Evolutionary conservation across 2,113 vertebrate species (phyloP), one percentile per base, ranked within the genome.

Genomic region (Xyliphius kryptos): DNA sequence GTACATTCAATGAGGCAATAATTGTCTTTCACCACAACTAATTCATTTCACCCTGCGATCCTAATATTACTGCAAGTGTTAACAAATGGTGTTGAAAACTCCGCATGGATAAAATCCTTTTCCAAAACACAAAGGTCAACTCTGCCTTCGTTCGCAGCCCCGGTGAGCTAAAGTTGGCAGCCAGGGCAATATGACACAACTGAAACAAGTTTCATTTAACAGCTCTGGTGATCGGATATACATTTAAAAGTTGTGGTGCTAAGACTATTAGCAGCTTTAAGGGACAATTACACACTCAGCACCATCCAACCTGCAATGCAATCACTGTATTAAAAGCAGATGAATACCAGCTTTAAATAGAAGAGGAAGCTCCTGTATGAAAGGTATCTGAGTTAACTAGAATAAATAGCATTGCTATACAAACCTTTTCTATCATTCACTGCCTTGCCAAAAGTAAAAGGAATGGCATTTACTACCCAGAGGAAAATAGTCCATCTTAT

Each of bases 391-490:
- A 26, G 5, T 50, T 6, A 13, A 50, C 17, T 12, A 11, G 17
- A 61, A 48, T 41, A 68, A 16, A 15, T 20, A 21, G 37, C 16
- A 51, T 20, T 21, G 55, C 40, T 40, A 51, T 61, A 77, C 76
- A 59, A 90, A 98, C 96, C 95, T 89, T 87, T 76, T 72, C 76
- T 88, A 67, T 94, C 90, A 64, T 80, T 88, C 73, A 91, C 81
- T 12, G 82, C 83, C 88, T 89, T 87, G 26, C 88, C 89, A 75
- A 71, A 62, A 49, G 82, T 78, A 71, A 78, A 69, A 70, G 83
- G 87, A 78, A 91, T 70, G 68, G 84, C 74, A 73, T 80, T 59
- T 74, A 83, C 72, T 74, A 82, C 76, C 86, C 87, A 91, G 74
- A 93, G 74, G 75, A 90, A 86, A 83, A 85, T 56, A 71, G 78